These are phyloP conservation scores for Oophaga sylvatica DNA, from an alignment of 2,797 vertebrate species.

Conservation along the genomic window DNA sequence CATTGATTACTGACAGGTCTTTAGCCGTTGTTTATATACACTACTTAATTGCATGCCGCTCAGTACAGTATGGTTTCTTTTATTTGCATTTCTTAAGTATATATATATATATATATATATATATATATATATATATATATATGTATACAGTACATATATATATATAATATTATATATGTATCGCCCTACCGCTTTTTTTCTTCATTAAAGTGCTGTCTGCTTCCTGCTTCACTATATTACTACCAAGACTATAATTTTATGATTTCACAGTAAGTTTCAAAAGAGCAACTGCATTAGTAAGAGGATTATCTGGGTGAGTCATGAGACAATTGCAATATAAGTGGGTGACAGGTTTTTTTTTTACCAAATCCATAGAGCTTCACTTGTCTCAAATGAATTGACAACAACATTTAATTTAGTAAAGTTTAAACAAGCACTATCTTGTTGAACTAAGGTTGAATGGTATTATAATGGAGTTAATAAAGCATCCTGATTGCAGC, in stretches of 20 bases:
- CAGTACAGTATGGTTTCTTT: background rate
- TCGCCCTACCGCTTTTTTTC: background rate
- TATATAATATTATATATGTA: too few relatives aligned
- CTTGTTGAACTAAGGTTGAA: background rate
- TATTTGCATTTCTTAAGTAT: background rate
- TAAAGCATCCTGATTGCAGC: background rate
- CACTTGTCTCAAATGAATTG: background rate
- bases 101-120: too few relatives aligned
- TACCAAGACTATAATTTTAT: background rate
- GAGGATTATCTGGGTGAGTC: background rate
- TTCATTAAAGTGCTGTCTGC: background rate
- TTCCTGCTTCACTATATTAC: background rate
- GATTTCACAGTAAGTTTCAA: background rate
- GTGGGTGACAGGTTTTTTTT: background rate
- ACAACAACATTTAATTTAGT: background rate
- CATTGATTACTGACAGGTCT: background rate
- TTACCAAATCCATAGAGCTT: background rate
- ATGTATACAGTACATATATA: too few relatives aligned
- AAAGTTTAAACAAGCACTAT: background rate
- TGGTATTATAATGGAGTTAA: background rate
- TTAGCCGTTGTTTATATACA: background rate
- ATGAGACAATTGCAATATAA: background rate
- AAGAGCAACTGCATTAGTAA: background rate
- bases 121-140: too few relatives aligned
- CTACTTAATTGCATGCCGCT: background rate